These are phyloP conservation scores for Dendrophyllia cribrosa DNA, from an alignment of 64 coral and sea anemone species.

Conservation along the genomic window DNA sequence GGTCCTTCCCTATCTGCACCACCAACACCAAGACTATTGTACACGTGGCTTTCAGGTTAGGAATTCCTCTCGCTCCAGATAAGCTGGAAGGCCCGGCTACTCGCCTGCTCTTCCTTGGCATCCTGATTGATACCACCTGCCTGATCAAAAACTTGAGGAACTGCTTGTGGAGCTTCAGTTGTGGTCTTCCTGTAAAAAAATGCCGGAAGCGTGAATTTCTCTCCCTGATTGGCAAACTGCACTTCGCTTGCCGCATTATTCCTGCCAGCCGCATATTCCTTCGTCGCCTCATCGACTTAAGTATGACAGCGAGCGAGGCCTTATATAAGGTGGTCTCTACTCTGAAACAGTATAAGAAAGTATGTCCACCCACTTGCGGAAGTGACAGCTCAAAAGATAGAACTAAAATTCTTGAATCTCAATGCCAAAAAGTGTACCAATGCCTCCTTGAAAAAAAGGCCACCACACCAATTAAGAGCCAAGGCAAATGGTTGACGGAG, in stretches of 20 bases:
- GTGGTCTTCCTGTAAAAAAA: neutral
- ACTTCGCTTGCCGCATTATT: neutral
- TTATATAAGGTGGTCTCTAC: too few relatives aligned
- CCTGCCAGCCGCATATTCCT: neutral
- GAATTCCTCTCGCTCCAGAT: neutral
- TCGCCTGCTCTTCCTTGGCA: neutral
- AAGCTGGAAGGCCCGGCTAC: neutral
- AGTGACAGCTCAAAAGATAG: neutral
- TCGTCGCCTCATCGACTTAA: neutral
- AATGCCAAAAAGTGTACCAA: too few relatives aligned
- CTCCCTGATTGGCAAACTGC: neutral
- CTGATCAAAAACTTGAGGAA: neutral
- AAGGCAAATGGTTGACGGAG: too few relatives aligned
- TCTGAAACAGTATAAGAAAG: too few relatives aligned
- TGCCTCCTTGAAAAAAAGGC: too few relatives aligned
- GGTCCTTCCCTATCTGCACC: neutral
- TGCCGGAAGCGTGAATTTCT: neutral
- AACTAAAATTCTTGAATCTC: too few relatives aligned
- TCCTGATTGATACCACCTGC: slow-evolving; percentile 15
- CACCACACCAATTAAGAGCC: too few relatives aligned
- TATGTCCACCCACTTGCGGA: too few relatives aligned
- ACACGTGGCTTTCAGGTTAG: neutral
- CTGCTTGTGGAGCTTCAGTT: neutral
- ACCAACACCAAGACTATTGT: neutral
- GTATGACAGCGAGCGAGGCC: neutral